A percentile compares a stretch with the other conserved stretches of the same genome.
Conservation (phyloP, 2,888 invertebrate species). For the Apantesis nais region DNA sequence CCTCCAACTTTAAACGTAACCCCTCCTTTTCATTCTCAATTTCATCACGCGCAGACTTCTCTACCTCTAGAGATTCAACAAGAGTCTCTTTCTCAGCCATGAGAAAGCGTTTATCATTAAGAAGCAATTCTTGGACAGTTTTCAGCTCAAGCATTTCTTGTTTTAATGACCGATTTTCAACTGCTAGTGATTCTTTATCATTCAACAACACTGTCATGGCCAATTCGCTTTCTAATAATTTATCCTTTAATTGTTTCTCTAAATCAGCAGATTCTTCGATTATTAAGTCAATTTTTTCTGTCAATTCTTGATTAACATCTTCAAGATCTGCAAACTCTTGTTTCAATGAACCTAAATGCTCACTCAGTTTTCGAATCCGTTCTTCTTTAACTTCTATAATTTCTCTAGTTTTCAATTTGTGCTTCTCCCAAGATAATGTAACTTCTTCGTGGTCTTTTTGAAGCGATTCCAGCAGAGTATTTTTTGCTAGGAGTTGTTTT, state of each 20-base stretch:
- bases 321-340: slow-evolving; percentile 31
- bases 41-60: slow-evolving; percentile 51
- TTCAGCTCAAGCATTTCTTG: slow-evolving; percentile 27
- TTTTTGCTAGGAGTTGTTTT: slow-evolving; percentile 49
- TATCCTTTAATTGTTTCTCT: slow-evolving; percentile 23
- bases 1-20: slow-evolving; percentile 41
- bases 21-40: slow-evolving; percentile 49
- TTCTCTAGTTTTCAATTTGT: slow-evolving; percentile 49
- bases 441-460: slow-evolving; percentile 54
- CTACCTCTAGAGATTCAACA: slow-evolving; percentile 37
- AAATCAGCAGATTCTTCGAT: slow-evolving; percentile 22
- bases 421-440: slow-evolving; percentile 54
- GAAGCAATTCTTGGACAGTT: slow-evolving; percentile 34
- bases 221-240: slow-evolving; percentile 29
- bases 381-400: slow-evolving; percentile 49
- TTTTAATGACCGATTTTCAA: slow-evolving; percentile 34
- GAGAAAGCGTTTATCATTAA: slow-evolving; percentile 43
- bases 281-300: slow-evolving; percentile 25
- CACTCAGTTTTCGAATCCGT: slow-evolving; percentile 44
- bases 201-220: slow-evolving; percentile 24
- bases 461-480: slow-evolving; percentile 48
- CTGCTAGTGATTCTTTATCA: slow-evolving; percentile 33
- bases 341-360: slow-evolving; percentile 33
- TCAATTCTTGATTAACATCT: slow-evolving; percentile 29
- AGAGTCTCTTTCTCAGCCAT: slow-evolving; percentile 47